A percentile compares a stretch with the other conserved stretches of the same genome.
Evolutionary conservation across 2,888 invertebrate genomes (phyloP).

Genomic region (Brachyopa scutellaris): DNA sequence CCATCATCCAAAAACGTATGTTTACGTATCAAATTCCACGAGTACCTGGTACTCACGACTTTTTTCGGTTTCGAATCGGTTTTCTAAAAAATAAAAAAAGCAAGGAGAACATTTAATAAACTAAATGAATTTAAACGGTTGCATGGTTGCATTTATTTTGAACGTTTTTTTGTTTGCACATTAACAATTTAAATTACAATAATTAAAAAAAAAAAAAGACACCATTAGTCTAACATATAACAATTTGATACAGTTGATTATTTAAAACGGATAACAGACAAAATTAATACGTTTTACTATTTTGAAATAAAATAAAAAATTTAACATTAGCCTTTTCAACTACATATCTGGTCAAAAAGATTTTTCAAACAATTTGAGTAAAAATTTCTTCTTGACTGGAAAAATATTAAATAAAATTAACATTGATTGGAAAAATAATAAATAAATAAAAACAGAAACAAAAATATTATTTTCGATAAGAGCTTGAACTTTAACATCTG

Average conservation of each 20-base stretch:
- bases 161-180: not conserved
- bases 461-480: not conserved
- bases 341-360: no score
- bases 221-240: not conserved
- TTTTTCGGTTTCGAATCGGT: no score
- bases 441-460: not conserved
- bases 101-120: not conserved
- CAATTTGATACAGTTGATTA: not conserved
- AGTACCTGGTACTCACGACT: no score
- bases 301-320: not conserved
- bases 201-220: not conserved
- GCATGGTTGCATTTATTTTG: slow-evolving; percentile 19
- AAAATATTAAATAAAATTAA: not conserved
- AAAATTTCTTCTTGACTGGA: not conserved
- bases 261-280: not conserved
- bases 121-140: not conserved
- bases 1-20: no score
- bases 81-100: no score
- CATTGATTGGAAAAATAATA: not conserved
- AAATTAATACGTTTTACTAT: not conserved
- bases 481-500: not conserved
- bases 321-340: not conserved
- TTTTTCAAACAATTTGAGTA: no score
- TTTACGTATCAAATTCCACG: no score
- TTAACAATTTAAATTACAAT: not conserved